Evolutionary conservation across 2,888 invertebrate genomes (phyloP), one percentile per base, ranked within the genome.

Genomic region (Mythimna loreyi): DNA sequence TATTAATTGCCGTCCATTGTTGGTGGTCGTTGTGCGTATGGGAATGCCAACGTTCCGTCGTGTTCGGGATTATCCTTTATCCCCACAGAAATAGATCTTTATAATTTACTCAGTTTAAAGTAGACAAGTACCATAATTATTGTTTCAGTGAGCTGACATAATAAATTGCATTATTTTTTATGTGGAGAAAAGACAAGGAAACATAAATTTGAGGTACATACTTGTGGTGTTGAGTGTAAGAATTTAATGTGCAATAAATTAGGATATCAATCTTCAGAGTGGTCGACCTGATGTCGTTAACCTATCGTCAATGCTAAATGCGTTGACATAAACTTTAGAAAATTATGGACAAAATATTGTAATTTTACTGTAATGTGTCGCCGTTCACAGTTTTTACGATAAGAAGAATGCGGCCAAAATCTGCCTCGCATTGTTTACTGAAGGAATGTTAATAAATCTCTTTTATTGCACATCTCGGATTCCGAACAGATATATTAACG

Each of bases 1-100:
- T 90, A 92, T 92, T 92, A 92, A 92, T 93, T 91, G 89, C 90
- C 86, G 71, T 76, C 89, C 88, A 92, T 92, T 92, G 92, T 92
- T 91, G 92, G 91, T 91, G 91, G 91, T 87, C 90, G 87, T 77
- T 81, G 82, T 81, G 82, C 84, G 82, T 86, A 81, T 81, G 86
- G 75, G 85, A 87, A 85, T 83, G 82, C 82, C 78, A 81, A 81
- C 75, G 76, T 75, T 78, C 80, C 80, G 45, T 67, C 71, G 71
- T 80, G 76, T 85, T 84, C 80, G 61, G 72, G 79, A 83, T 83
- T 84, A 82, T 80, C 83, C 80, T 82, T 86, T 81, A 81, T 86
- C 77, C 72, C 33, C 72, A 75, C 79, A 60, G 60, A 78, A 82
- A 75, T 74, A 69, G 74, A 74, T 70, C 57, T 78, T 82, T 80